Conservation (phyloP, 2,113 vertebrate genomes). For the Sula dactylatra region DNA sequence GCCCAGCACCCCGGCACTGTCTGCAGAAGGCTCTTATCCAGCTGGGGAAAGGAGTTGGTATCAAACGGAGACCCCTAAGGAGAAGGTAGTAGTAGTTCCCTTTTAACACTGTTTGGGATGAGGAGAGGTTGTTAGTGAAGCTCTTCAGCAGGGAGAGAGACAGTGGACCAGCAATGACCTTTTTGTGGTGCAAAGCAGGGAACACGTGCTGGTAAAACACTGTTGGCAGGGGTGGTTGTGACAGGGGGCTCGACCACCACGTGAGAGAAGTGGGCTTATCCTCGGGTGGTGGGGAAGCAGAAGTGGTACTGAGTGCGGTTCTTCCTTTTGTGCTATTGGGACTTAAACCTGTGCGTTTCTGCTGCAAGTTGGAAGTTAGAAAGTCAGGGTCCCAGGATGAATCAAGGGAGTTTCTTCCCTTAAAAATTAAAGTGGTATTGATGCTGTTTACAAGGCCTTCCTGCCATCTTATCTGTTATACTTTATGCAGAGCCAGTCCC, state of each 20-base stretch:
- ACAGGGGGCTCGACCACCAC: fast-evolving
- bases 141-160: not conserved
- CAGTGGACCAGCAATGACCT: not conserved
- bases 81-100: not conserved
- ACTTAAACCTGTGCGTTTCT: not conserved
- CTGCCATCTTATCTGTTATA: not conserved
- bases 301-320: not conserved
- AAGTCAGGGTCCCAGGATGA: not conserved
- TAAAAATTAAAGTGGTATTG: not conserved
- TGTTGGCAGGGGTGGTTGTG: not conserved
- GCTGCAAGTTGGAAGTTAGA: not conserved
- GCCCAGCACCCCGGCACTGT: fast-evolving
- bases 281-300: not conserved
- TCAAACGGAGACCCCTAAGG: not conserved
- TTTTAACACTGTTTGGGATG: not conserved
- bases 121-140: not conserved
- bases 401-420: not conserved
- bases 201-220: fast-evolving
- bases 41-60: not conserved
- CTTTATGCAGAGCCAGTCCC: not conserved
- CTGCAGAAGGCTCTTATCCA: not conserved
- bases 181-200: not conserved
- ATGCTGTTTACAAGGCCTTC: not conserved
- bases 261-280: not conserved
- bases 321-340: not conserved